Evolutionary conservation across 2,797 vertebrate genomes (phyloP), one percentile per base, ranked within the genome.

Genomic region (Gambelia wislizenii): DNA sequence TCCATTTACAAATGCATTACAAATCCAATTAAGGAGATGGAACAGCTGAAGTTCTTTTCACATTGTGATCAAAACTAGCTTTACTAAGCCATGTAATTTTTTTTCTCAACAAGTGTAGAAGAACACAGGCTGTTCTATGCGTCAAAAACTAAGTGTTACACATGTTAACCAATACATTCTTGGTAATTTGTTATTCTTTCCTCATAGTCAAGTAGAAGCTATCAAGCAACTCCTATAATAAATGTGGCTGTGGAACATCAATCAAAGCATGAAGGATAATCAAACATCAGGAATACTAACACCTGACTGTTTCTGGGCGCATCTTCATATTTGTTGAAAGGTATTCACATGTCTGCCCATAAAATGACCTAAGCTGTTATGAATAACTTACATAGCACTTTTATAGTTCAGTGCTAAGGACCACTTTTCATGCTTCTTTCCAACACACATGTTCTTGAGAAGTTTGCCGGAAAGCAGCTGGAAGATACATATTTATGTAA

Each of bases 1-100:
- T 96, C 94, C 89, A 94, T 95, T 96, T 96, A 93, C 92, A 95
- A 85, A 92, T 81, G 95, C 96, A 95, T 95, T 93, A 74, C 88
- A 96, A 97, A 97, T 97, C 96, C 96, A 95, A 86, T 97, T 97
- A 97, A 84, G 42, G 85, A 91, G 90, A 94, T 90, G 91, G 92
- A 96, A 91, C 56, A 92, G 89, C 81, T 87, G 87, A 95, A 95
- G 94, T 95, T 94, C 93, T 95, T 96, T 96, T 94, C 90, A 92
- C 88, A 91, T 91, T 93, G 94, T 95, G 86, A 96, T 93, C 87
- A 96, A 96, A 97, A 93, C 83, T 70, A 91, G 91, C 76, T 96
- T 92, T 97, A 87, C 89, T 94, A 96, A 96, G 93, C 90, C 95
- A 93, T 96, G 92, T 95, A 96, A 96, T 96, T 96, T 97, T 96